These are phyloP conservation scores for Poecile montanus DNA, from an alignment of 2,797 vertebrate species.

Conservation along the genomic window DNA sequence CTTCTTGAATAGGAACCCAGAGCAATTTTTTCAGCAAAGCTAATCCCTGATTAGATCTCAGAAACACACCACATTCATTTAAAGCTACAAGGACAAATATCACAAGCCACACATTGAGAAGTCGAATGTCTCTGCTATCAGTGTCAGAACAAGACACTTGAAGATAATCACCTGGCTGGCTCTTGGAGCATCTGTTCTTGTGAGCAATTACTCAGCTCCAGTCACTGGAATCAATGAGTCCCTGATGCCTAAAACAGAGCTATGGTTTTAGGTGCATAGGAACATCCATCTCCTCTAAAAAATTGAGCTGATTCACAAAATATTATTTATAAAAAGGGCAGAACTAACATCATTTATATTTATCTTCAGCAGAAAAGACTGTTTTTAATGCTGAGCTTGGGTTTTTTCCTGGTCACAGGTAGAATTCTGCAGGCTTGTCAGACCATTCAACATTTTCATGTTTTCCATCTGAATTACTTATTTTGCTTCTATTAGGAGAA, in stretches of 20 bases:
- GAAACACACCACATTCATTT: neutral
- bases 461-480: neutral
- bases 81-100: neutral
- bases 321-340: neutral
- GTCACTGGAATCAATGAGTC: neutral
- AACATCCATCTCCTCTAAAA: neutral
- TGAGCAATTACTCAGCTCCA: neutral
- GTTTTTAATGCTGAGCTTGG: neutral
- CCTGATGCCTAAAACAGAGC: neutral
- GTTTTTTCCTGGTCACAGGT: neutral
- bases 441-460: neutral
- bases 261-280: fast-evolving
- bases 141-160: neutral
- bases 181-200: neutral
- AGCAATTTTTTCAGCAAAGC: slow-evolving; percentile 46
- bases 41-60: neutral
- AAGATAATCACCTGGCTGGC: neutral
- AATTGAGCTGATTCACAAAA: neutral
- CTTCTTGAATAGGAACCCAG: neutral
- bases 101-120: neutral
- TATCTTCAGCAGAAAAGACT: neutral
- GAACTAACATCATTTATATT: neutral
- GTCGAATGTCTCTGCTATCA: neutral
- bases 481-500: neutral
- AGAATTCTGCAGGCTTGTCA: neutral